Evolutionary conservation across 2,113 vertebrate genomes (phyloP).

Genomic region (Epinephelus fuscoguttatus): DNA sequence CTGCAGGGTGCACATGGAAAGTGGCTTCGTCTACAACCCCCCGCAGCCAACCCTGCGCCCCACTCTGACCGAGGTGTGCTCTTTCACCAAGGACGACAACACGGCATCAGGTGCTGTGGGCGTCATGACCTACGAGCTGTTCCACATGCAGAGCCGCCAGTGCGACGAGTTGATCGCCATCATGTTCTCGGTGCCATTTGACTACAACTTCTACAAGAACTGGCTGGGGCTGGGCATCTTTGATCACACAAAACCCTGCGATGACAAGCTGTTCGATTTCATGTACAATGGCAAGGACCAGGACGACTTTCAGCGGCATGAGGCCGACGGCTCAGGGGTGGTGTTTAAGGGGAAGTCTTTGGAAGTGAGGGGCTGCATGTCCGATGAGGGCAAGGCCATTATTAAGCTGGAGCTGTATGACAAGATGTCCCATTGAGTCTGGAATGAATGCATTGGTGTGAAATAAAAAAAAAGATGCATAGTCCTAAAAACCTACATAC

Average conservation of each 20-base stretch:
- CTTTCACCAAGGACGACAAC: constrained; percentile 81
- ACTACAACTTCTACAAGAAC: constrained; percentile 80
- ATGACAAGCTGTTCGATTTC: constrained; percentile 57
- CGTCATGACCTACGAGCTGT: constrained; percentile 79
- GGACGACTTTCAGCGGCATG: constrained; percentile 55
- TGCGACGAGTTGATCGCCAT: constrained; percentile 58
- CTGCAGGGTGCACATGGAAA: constrained; percentile 72
- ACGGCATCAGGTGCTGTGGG: constrained; percentile 67
- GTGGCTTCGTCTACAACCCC: constrained; percentile 68
- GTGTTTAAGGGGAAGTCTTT: background rate
- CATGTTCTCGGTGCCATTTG: constrained; percentile 82
- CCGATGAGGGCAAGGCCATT: constrained; percentile 65
- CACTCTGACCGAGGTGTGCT: constrained; percentile 70
- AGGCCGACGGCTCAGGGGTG: constrained; percentile 67
- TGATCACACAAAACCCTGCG: background rate
- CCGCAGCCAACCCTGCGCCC: constrained; percentile 75
- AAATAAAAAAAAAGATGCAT: background rate
- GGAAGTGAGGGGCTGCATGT: constrained; percentile 75
- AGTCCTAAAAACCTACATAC: background rate
- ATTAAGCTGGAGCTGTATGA: constrained; percentile 78
- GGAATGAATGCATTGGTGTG: background rate
- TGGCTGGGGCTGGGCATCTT: constrained; percentile 72
- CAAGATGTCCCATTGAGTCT: constrained; percentile 45
- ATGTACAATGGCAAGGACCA: constrained; percentile 73
- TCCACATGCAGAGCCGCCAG: constrained; percentile 18